A percentile compares a stretch with the other conserved stretches of the same genome.
These are phyloP conservation scores for Cygnus buccinator DNA, from an alignment of 2,113 vertebrate genomes.

Conservation along the genomic window DNA sequence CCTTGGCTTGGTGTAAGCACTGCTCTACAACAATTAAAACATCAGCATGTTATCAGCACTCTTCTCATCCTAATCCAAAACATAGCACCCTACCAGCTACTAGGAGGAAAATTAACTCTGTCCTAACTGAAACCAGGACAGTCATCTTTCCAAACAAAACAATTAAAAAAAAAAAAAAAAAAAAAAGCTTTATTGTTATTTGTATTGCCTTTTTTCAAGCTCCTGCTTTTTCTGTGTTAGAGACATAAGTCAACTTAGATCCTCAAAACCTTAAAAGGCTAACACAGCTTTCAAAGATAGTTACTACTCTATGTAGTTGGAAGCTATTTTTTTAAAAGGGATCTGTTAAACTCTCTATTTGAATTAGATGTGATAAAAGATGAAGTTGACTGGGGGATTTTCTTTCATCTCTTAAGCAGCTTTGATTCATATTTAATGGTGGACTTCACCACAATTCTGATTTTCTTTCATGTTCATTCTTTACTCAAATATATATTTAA, in stretches of 20 bases:
- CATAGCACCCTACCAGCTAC: too few relatives aligned
- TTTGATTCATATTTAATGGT: neutral
- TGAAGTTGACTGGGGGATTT: neutral
- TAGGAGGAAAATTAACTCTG: too few relatives aligned
- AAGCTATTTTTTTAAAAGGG: neutral
- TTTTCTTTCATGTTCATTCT: neutral
- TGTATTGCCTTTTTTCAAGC: neutral
- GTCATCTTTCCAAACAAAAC: neutral
- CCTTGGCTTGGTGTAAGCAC: too few relatives aligned
- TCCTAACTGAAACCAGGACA: too few relatives aligned
- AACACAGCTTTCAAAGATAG: neutral
- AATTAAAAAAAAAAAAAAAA: too few relatives aligned
- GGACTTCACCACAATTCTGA: neutral
- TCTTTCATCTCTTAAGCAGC: neutral
- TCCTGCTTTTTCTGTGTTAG: neutral
- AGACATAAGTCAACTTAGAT: neutral
- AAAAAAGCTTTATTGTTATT: neutral
- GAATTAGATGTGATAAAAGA: neutral
- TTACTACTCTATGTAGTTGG: neutral
- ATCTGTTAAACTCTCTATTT: neutral
- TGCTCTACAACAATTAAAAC: too few relatives aligned
- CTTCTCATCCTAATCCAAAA: too few relatives aligned
- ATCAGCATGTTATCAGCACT: too few relatives aligned
- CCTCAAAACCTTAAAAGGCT: neutral
- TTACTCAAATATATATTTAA: neutral